Evolutionary conservation across 2,888 invertebrate species (phyloP).

Genomic region (Perizoma flavofasciatum): DNA sequence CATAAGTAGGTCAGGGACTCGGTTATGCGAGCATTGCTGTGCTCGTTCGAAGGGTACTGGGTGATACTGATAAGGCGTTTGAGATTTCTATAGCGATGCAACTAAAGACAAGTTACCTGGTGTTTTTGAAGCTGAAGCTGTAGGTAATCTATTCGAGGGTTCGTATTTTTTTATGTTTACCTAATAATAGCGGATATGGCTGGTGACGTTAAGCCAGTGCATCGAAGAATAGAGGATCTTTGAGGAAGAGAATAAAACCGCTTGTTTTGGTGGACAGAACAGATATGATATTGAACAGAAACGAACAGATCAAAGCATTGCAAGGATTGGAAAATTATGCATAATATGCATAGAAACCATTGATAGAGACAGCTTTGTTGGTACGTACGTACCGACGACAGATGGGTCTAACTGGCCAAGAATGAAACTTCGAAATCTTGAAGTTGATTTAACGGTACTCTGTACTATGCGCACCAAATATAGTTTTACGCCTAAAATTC

Average conservation of each 20-base stretch:
- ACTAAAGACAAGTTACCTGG: too few relatives aligned
- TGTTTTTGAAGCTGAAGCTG: too few relatives aligned
- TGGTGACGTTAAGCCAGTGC: too few relatives aligned
- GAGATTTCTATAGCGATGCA: too few relatives aligned
- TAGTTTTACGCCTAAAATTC: not conserved
- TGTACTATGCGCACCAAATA: conserved; percentile 42
- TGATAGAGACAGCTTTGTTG: conserved; percentile 20
- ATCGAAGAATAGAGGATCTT: not conserved
- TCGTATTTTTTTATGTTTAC: too few relatives aligned
- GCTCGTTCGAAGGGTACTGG: not conserved
- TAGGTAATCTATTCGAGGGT: too few relatives aligned
- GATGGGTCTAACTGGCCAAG: conserved; percentile 54
- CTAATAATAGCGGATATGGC: too few relatives aligned
- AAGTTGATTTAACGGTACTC: conserved; percentile 60
- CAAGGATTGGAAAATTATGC: conserved; percentile 32
- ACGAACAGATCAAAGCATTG: conserved; percentile 31
- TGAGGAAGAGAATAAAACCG: not conserved
- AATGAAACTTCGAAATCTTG: conserved; percentile 56
- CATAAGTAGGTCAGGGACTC: conserved; percentile 5
- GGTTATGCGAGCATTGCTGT: conserved; percentile 11
- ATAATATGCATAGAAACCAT: conserved; percentile 29
- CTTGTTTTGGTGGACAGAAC: conserved; percentile 27
- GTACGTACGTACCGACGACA: conserved; percentile 29
- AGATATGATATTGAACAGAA: conserved; percentile 1
- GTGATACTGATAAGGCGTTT: too few relatives aligned